Evolutionary conservation across 2,113 vertebrate species (phyloP).

Genomic region (Ptilorrhoa leucosticta): DNA sequence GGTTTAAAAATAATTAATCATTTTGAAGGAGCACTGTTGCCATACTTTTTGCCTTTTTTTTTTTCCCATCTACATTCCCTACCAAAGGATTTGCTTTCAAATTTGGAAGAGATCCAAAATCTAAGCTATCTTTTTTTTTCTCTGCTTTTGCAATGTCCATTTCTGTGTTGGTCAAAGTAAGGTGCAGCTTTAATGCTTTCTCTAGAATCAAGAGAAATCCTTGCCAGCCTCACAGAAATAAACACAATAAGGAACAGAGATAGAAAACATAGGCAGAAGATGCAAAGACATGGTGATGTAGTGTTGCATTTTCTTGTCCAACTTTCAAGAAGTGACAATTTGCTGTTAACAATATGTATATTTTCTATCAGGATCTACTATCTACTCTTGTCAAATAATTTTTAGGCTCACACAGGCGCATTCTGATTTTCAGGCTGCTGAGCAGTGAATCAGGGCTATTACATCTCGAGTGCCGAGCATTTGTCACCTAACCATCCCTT

Average conservation of each 20-base stretch:
- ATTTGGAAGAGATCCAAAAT: background rate
- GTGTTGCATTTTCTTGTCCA: background rate
- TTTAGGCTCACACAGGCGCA: background rate
- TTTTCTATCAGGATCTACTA: background rate
- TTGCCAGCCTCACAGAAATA: background rate
- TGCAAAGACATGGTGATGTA: background rate
- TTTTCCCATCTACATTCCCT: background rate
- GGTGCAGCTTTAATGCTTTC: background rate
- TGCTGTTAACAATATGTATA: background rate
- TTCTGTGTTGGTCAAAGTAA: constrained; percentile 1
- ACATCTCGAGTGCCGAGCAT: accelerated
- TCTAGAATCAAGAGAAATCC: background rate
- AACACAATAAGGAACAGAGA: background rate
- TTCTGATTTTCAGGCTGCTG: background rate
- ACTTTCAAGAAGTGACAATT: background rate
- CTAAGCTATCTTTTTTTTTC: background rate
- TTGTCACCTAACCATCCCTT: background rate
- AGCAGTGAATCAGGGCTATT: background rate
- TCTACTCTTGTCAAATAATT: background rate
- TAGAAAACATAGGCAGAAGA: background rate
- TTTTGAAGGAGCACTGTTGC: background rate
- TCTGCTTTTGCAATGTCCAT: background rate
- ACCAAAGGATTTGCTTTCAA: background rate
- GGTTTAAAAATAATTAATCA: constrained; percentile 13
- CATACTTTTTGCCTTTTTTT: background rate